Evolutionary conservation across 2,888 invertebrate species (phyloP).

Genomic region (Doris montereyensis): DNA sequence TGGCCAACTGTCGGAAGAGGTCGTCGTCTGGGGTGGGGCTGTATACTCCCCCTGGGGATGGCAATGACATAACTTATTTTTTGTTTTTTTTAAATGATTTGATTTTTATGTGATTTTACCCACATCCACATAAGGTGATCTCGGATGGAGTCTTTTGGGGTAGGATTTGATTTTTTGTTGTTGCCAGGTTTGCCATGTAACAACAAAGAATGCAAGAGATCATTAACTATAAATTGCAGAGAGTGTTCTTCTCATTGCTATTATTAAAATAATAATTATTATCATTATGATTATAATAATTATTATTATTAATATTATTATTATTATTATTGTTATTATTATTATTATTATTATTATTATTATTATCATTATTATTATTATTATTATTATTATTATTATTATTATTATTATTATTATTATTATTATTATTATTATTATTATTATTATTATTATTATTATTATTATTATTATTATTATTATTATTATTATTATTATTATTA

Average conservation of each 20-base stretch:
- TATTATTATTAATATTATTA: conserved; percentile 25
- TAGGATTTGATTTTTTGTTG: too few species aligned
- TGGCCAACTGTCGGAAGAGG: conserved; percentile 85
- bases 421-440: conserved; percentile 23
- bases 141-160: too few species aligned
- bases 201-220: too few species aligned
- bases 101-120: too few species aligned
- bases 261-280: too few species aligned
- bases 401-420: conserved; percentile 6
- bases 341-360: not conserved
- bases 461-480: conserved; percentile 25
- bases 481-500: not conserved
- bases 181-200: too few species aligned
- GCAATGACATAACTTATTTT: too few species aligned
- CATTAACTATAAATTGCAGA: too few species aligned
- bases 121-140: too few species aligned
- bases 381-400: conserved; percentile 4
- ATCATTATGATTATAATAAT: too few species aligned
- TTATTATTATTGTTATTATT: not conserved
- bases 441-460: conserved; percentile 16
- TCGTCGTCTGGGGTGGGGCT: conserved; percentile 82
- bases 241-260: too few species aligned
- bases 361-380: conserved; percentile 1
- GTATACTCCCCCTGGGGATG: conserved; percentile 46
- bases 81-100: too few species aligned